These are phyloP conservation scores for Empis livida DNA, from an alignment of 2,888 invertebrate species.

Conservation along the genomic window DNA sequence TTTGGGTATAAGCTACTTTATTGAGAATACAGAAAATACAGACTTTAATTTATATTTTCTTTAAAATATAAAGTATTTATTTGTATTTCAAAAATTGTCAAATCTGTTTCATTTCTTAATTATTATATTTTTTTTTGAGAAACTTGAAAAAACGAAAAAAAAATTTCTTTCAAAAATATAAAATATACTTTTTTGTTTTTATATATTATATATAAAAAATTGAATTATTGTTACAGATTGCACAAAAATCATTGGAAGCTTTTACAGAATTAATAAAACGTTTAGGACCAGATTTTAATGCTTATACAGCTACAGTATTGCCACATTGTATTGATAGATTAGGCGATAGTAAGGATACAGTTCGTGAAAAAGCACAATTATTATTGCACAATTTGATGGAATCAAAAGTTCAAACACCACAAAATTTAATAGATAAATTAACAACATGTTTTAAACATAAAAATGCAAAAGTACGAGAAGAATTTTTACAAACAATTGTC, in stretches of 20 bases:
- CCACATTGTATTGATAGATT: slow-evolving; percentile 70
- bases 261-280: slow-evolving; percentile 74
- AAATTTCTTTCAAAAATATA: not conserved
- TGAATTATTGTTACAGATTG: slow-evolving; percentile 49
- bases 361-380: slow-evolving; percentile 61
- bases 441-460: slow-evolving; percentile 65
- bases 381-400: slow-evolving; percentile 60
- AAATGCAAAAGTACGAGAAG: slow-evolving; percentile 85
- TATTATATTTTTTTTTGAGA: too few species aligned
- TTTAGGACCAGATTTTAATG: slow-evolving; percentile 76
- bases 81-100: too few species aligned
- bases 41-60: too few species aligned
- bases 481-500: slow-evolving; percentile 70
- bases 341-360: slow-evolving; percentile 50
- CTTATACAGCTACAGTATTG: slow-evolving; percentile 69
- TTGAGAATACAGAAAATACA: too few species aligned
- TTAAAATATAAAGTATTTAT: too few species aligned
- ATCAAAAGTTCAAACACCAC: slow-evolving; percentile 52
- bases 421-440: slow-evolving; percentile 60
- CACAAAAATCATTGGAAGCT: slow-evolving; percentile 82
- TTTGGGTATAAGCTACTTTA: too few species aligned
- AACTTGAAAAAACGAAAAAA: not conserved
- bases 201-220: slow-evolving; percentile 3
- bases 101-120: not conserved
- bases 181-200: not conserved